Evolutionary conservation across 2,113 vertebrate species (phyloP).

Genomic region (Grantiella picta): DNA sequence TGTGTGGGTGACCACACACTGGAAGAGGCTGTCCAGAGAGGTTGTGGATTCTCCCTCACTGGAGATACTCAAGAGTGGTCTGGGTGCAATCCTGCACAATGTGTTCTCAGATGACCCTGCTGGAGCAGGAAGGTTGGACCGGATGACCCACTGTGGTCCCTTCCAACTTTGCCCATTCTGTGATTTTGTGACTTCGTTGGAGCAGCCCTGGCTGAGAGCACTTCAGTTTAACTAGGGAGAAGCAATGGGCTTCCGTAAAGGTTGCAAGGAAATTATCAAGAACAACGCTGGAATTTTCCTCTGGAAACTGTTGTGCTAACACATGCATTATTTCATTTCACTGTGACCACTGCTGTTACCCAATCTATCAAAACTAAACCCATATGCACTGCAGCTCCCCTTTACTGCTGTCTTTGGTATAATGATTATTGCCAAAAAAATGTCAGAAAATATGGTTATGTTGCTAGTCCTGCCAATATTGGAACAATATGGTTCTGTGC

Average conservation of each 20-base stretch:
- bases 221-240: neutral
- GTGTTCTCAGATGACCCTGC: neutral
- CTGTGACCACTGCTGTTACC: neutral
- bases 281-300: neutral
- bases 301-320: neutral
- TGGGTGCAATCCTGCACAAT: too few species aligned
- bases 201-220: fast-evolving
- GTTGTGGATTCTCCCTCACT: fast-evolving
- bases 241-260: neutral
- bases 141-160: neutral
- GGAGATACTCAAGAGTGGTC: neutral
- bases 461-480: neutral
- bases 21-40: neutral
- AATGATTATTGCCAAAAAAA: neutral
- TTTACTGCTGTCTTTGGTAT: neutral
- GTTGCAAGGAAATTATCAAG: neutral
- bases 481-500: neutral
- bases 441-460: neutral
- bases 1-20: fast-evolving
- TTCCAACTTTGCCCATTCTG: neutral
- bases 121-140: neutral
- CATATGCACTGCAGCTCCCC: neutral
- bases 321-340: neutral
- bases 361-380: neutral
- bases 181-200: neutral